Evolutionary conservation across 2,797 vertebrate genomes (phyloP).

Genomic region (Bradypodion pumilum): DNA sequence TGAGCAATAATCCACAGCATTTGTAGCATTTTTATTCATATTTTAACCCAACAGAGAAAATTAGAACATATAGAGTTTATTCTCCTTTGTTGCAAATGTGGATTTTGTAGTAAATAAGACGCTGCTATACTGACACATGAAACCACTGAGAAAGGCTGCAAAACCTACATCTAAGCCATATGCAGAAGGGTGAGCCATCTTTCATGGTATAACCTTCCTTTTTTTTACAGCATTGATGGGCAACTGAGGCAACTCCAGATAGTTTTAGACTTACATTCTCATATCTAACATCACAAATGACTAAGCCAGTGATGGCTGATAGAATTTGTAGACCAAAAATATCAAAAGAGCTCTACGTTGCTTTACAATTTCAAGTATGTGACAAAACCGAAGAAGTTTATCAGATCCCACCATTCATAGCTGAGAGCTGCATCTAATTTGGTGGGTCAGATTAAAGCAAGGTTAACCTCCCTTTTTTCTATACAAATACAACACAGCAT

Average conservation of each 20-base stretch:
- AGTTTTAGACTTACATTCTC: background rate
- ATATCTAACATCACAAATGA: background rate
- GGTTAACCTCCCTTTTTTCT: background rate
- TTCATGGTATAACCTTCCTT: too few relatives aligned
- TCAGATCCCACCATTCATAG: background rate
- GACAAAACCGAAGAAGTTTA: background rate
- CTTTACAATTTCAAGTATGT: background rate
- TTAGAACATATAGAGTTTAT: background rate
- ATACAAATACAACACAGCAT: background rate
- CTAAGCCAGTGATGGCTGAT: background rate
- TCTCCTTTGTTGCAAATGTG: background rate
- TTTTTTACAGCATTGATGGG: background rate
- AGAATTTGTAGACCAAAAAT: background rate
- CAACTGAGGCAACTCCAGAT: background rate
- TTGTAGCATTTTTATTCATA: constrained; percentile 1
- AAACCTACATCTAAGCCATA: background rate
- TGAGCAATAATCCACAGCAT: background rate
- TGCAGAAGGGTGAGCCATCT: background rate
- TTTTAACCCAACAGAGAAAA: background rate
- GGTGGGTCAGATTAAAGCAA: background rate
- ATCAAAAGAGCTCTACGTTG: background rate
- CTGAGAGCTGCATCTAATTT: background rate
- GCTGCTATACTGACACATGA: background rate
- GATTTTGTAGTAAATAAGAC: background rate
- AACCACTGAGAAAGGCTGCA: background rate